Evolutionary conservation across 2,797 vertebrate genomes (phyloP), one percentile per base, ranked within the genome.

Genomic region (Lophius americanus): DNA sequence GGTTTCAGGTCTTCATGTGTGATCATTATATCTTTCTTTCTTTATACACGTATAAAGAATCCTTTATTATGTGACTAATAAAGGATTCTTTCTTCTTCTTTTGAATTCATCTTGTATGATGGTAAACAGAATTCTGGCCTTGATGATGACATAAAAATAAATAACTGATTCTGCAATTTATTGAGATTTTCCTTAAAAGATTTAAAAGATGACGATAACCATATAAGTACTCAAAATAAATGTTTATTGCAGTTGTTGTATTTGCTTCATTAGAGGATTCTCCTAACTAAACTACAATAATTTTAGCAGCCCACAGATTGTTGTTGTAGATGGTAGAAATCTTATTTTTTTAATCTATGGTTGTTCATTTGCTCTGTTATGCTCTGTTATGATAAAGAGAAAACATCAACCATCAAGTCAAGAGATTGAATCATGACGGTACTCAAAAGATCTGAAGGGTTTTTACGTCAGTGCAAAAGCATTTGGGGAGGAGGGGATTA

Each of bases 401-500:
- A 60, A 56, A 60, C 48, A 66, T 46, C 4, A 35, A 12, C 7
- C 33, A 56, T 9, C 43, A 1, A 9, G 60, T 46, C 36, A 39
- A 57, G 46, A 59, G 48, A 73, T 11, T 60, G 54, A 68, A 76
- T 76, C 48, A 71, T 72, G 69, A 73, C 2, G 42, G 53, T 38
- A 82, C 66, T 57, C 50, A 68, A 33, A 53, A 42, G n/a, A 61
- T 68, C 51, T 59, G 12, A 79, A 81, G 69, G 52, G 64, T 75
- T 76, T 82, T 60, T 37, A 56, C 47, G 55, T 66, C 50, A 56
- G 47, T 56, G 51, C 56, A 66, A 38, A 73, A 78, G 62, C 64
- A 46, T 61, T 76, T 64, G 57, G 23, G 56, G 79, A 47, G 78
- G 43, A 76, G 42, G 58, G 50, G 51, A 78, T 77, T 78, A 74